Evolutionary conservation across 2,888 invertebrate genomes (phyloP).

Genomic region (Ophion ellenae): DNA sequence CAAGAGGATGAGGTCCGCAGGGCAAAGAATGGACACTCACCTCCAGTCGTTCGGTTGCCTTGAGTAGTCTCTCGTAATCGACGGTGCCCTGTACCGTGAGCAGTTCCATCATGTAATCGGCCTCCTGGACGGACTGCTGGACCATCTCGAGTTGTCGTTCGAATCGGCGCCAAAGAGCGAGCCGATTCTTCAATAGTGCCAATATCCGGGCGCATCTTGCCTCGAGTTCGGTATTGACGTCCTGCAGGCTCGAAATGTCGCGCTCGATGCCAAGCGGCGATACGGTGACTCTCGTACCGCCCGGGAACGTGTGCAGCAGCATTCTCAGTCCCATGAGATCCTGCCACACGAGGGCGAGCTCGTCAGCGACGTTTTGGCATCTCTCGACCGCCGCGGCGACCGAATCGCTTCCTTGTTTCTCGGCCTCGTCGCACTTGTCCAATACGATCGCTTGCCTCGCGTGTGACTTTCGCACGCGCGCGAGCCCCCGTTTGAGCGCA

Average conservation of each 20-base stretch:
- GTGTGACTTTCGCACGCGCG: conserved; percentile 88
- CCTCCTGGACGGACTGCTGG: conserved; percentile 92
- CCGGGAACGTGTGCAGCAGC: conserved; percentile 91
- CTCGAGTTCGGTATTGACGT: conserved; percentile 90
- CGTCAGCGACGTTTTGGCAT: conserved; percentile 89
- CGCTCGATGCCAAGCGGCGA: conserved; percentile 91
- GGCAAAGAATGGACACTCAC: conserved; percentile 85
- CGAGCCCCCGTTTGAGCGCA: conserved; percentile 89
- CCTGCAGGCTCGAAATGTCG: conserved; percentile 90
- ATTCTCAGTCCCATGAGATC: conserved; percentile 91
- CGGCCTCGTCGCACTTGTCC: conserved; percentile 89
- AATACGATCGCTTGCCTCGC: conserved; percentile 85
- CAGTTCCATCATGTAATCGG: conserved; percentile 94
- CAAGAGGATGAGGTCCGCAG: neutral
- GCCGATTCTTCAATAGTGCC: conserved; percentile 87
- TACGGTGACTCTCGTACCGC: conserved; percentile 90
- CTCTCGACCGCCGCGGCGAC: conserved; percentile 91
- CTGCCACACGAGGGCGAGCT: conserved; percentile 90
- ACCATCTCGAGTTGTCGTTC: conserved; percentile 92
- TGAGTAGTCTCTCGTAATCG: conserved; percentile 92
- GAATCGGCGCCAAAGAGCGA: conserved; percentile 91
- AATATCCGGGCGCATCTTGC: conserved; percentile 89
- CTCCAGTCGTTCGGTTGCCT: conserved; percentile 93
- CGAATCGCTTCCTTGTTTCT: conserved; percentile 90
- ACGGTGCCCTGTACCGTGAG: conserved; percentile 93